Percentiles rank a stretch among this genome's conserved stretches.
Conservation (phyloP, 1,140 invertebrate genomes). For the Leguminivora glycinivorella region DNA sequence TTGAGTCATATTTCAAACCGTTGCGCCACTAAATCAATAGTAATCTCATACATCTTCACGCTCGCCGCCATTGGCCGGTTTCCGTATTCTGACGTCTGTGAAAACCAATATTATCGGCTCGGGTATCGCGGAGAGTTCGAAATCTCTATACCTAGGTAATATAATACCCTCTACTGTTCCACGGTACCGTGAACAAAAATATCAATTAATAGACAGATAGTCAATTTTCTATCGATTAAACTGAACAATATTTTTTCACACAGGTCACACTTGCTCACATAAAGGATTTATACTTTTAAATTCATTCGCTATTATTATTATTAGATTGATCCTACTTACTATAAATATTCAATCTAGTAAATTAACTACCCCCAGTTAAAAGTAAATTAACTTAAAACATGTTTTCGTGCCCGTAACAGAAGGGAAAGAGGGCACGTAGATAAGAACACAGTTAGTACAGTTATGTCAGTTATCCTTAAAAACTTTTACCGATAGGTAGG, state of each 20-base stretch:
- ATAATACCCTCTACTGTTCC: background rate
- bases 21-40: slow-evolving; percentile 57
- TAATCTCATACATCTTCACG: slow-evolving; percentile 61
- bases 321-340: too few relatives aligned
- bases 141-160: slow-evolving; percentile 15
- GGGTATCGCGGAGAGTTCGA: slow-evolving; percentile 39
- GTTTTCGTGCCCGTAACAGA: background rate
- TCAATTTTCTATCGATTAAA: slow-evolving; percentile 20
- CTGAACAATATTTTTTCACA: background rate
- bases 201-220: background rate
- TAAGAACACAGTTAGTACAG: background rate
- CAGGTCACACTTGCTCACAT: too few relatives aligned
- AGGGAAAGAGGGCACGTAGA: background rate
- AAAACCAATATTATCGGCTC: slow-evolving; percentile 58
- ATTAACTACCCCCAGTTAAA: too few relatives aligned
- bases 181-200: background rate
- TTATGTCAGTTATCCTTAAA: slow-evolving; percentile 2
- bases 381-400: background rate
- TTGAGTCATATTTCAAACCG: slow-evolving; percentile 53
- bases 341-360: too few relatives aligned
- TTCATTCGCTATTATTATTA: background rate
- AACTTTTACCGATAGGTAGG: slow-evolving; percentile 1
- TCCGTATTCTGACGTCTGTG: slow-evolving; percentile 51
- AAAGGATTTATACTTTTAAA: background rate
- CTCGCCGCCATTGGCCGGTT: slow-evolving; percentile 43